These are phyloP conservation scores for Lanius collurio DNA, from an alignment of 2,113 vertebrate species.

Conservation along the genomic window DNA sequence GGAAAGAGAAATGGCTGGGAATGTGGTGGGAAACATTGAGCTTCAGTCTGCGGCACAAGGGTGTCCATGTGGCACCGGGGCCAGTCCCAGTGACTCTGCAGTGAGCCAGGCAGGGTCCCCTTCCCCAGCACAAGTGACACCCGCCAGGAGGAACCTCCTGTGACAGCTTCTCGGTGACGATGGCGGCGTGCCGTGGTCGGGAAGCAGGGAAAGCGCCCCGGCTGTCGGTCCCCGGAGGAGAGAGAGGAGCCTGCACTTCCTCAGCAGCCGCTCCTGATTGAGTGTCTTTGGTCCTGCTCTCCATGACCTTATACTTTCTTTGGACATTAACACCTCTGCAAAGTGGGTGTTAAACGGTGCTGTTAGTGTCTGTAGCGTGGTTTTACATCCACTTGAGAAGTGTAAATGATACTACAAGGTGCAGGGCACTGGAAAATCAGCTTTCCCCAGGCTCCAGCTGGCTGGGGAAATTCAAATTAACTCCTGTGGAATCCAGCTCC, in stretches of 20 bases:
- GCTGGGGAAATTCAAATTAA: not conserved
- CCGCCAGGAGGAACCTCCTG: not conserved
- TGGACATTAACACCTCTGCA: constrained; percentile 28
- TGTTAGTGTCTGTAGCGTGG: not conserved
- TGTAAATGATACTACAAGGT: constrained; percentile 33
- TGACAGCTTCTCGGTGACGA: fast-evolving
- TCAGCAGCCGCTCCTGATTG: not conserved
- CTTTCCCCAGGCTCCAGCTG: not conserved
- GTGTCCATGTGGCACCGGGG: not conserved
- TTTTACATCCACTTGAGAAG: constrained; percentile 21
- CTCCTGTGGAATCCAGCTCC: not conserved
- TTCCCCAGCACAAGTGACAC: fast-evolving
- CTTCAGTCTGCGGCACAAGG: fast-evolving
- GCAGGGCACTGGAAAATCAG: not conserved
- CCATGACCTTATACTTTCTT: not conserved
- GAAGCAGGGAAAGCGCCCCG: not conserved
- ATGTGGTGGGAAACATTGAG: fast-evolving
- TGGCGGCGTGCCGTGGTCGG: fast-evolving
- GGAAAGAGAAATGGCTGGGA: not conserved
- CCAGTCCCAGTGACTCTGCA: not conserved
- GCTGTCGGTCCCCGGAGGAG: not conserved
- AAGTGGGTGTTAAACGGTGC: constrained; percentile 39
- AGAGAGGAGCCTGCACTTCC: not conserved
- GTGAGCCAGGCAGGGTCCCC: not conserved
- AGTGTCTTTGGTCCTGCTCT: not conserved